Evolutionary conservation across 2,888 invertebrate genomes (phyloP).

Genomic region (Ornithoptera priamus): DNA sequence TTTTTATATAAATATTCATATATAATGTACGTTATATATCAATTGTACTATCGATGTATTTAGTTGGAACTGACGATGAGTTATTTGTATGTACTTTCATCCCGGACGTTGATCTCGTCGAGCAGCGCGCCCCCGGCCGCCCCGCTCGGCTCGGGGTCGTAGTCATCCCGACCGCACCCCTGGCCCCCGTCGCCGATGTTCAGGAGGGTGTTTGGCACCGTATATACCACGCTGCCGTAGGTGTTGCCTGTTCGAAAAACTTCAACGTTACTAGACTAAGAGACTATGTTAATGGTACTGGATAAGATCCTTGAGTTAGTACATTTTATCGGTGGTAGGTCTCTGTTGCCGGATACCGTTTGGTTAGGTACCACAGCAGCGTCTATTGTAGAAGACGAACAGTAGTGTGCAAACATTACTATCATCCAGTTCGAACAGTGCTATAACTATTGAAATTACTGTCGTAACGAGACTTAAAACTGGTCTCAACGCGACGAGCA

Average conservation of each 20-base stretch:
- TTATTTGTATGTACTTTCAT: neutral
- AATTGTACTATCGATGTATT: neutral
- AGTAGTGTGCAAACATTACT: too few species aligned
- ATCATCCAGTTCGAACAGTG: too few species aligned
- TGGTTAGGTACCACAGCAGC: too few species aligned
- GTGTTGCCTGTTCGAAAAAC: constrained; percentile 2
- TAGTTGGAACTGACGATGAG: neutral
- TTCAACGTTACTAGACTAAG: neutral
- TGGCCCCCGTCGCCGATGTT: constrained; percentile 7
- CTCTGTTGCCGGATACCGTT: too few species aligned
- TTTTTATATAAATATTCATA: neutral
- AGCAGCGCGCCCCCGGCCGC: constrained; percentile 23
- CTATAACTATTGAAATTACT: too few species aligned
- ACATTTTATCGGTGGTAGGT: too few species aligned
- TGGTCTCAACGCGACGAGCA: too few species aligned
- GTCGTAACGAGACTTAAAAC: too few species aligned
- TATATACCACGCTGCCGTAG: constrained; percentile 47
- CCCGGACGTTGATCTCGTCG: neutral
- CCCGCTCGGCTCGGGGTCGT: constrained; percentile 32
- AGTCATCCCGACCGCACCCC: constrained; percentile 18
- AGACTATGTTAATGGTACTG: neutral
- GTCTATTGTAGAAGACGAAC: too few species aligned
- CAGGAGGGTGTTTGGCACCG: constrained; percentile 44
- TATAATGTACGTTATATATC: neutral
- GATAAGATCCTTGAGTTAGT: too few species aligned